Percentiles rank a stretch among this genome's conserved stretches.
phyloP scores from a whole-genome alignment of 2,113 vertebrate genomes.

The Donacobius atricapilla region DNA sequence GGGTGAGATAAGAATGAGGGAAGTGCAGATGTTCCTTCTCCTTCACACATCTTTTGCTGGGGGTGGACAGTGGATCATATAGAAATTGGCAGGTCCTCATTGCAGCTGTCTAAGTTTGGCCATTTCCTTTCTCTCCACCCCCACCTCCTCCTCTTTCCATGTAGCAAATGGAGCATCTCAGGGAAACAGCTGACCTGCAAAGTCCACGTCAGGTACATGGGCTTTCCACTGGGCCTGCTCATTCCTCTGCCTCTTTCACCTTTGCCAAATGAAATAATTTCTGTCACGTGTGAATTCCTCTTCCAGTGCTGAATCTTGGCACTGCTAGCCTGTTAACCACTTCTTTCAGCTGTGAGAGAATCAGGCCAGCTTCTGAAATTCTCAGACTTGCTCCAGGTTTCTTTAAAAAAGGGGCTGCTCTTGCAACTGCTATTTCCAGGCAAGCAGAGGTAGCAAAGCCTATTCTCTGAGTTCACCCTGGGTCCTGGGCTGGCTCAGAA shows the following conservation, averaged over 20 bases:
- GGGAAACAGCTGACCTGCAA: conserved; percentile 23
- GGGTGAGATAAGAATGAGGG: not conserved
- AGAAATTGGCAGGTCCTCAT: conserved; percentile 27
- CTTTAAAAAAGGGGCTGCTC: not conserved
- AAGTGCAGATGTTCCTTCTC: conserved; percentile 47
- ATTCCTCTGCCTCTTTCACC: not conserved
- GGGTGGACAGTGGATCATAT: conserved; percentile 16
- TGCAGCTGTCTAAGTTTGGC: conserved; percentile 32
- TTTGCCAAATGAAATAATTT: conserved; percentile 31
- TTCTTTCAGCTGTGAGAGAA: conserved; percentile 3
- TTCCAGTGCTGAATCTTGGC: conserved; percentile 5
- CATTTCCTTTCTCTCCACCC: conserved; percentile 2
- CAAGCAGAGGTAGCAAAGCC: not conserved
- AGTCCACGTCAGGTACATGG: not conserved
- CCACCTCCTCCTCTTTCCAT: not conserved
- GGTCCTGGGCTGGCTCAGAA: not conserved
- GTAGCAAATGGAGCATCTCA: conserved; percentile 23
- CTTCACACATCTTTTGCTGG: conserved; percentile 13
- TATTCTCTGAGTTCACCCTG: not conserved
- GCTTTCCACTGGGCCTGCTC: not conserved
- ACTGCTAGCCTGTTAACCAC: not conserved
- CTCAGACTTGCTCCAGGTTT: not conserved
- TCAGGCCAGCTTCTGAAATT: conserved; percentile 29
- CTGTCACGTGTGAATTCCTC: conserved; percentile 4
- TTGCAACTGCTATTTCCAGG: not conserved